These are phyloP conservation scores for Colius striatus DNA, from an alignment of 2,113 vertebrate genomes.

Conservation along the genomic window DNA sequence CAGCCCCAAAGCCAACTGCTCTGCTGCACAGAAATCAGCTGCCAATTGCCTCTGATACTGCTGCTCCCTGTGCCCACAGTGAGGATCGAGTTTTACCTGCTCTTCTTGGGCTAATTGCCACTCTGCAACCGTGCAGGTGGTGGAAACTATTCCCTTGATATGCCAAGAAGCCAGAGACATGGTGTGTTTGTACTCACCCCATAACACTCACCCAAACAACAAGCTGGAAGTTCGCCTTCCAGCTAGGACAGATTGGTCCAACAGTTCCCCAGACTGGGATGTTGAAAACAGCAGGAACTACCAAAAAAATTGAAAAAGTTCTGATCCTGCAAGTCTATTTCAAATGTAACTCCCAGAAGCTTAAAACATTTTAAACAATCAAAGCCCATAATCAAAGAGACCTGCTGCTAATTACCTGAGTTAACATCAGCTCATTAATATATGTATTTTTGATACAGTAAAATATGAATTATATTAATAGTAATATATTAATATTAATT, in stretches of 20 bases:
- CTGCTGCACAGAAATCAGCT: background rate
- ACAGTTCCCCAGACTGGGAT: background rate
- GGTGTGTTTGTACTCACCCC: background rate
- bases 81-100: background rate
- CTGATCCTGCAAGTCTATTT: background rate
- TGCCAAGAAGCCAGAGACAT: background rate
- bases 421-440: background rate
- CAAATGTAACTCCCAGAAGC: background rate
- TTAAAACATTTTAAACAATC: background rate
- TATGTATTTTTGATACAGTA: background rate
- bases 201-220: background rate
- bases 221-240: background rate
- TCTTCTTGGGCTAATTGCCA: background rate
- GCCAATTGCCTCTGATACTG: accelerated
- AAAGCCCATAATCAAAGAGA: background rate
- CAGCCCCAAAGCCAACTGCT: background rate
- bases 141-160: background rate
- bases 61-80: accelerated
- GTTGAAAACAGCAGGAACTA: background rate
- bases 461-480: background rate
- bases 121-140: background rate
- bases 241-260: background rate
- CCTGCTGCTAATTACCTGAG: background rate
- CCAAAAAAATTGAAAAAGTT: too few species aligned
- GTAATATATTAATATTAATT: background rate